A percentile compares a stretch with the other conserved stretches of the same genome.
Evolutionary conservation across 2,888 invertebrate species (phyloP).

Genomic region (Oxyteleia sp.): DNA sequence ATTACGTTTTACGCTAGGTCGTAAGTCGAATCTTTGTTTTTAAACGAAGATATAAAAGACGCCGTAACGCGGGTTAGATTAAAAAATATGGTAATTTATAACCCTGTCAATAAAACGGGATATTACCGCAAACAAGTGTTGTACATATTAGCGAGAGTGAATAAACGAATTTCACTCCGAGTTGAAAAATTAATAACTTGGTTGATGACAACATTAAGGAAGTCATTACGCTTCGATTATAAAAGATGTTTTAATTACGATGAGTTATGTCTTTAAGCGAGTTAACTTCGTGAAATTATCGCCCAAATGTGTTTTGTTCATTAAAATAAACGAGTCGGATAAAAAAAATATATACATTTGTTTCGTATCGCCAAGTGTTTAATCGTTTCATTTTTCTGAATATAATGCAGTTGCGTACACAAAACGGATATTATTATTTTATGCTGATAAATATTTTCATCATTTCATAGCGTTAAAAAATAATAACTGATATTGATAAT

Average conservation of each 20-base stretch:
- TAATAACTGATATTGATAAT: conserved; percentile 13
- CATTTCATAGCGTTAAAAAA: not conserved
- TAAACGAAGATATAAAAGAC: not conserved
- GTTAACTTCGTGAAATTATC: conserved; percentile 54
- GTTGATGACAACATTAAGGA: conserved; percentile 60
- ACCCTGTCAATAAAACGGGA: conserved; percentile 44
- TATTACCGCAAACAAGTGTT: conserved; percentile 27
- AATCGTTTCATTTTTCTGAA: no score
- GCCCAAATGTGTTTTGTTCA: conserved; percentile 37
- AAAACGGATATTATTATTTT: not conserved
- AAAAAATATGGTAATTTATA: conserved; percentile 59
- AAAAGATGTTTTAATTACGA: conserved; percentile 52
- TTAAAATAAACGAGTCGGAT: conserved; percentile 9
- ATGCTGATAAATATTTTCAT: not conserved
- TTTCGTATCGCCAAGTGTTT: not conserved
- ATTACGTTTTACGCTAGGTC: not conserved
- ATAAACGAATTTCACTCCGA: conserved; percentile 40
- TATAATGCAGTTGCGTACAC: not conserved
- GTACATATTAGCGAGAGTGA: conserved; percentile 1
- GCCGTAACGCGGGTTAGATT: conserved; percentile 22
- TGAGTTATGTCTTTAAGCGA: conserved; percentile 54
- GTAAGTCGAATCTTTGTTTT: not conserved
- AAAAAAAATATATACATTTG: not conserved
- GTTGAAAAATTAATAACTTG: conserved; percentile 60
- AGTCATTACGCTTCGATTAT: conserved; percentile 53